Percentiles rank a stretch among this genome's conserved stretches.
phyloP scores from a whole-genome alignment of 2,113 vertebrate species.

The Pycnonotus jocosus region DNA sequence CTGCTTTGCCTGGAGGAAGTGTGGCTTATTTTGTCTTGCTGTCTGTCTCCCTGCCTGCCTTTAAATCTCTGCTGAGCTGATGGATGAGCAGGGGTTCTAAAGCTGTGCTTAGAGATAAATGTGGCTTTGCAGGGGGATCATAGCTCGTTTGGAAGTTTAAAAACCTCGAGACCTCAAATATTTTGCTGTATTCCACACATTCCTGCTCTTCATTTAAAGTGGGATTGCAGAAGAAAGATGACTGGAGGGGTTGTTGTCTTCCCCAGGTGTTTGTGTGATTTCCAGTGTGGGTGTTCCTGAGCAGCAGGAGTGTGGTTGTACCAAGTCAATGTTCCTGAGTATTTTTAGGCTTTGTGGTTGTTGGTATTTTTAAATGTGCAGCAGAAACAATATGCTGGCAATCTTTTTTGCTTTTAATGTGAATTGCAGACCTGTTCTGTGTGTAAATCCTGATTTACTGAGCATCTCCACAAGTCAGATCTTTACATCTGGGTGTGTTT shows the following conservation, averaged over 20 bases:
- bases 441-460: not conserved
- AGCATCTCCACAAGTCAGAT: not conserved
- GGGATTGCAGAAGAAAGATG: not conserved
- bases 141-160: not conserved
- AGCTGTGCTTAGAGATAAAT: not conserved
- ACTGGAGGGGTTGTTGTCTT: not conserved
- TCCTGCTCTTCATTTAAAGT: not conserved
- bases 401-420: not conserved
- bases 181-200: rapidly evolving
- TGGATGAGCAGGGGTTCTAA: not conserved
- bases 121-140: not conserved
- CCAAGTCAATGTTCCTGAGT: not conserved
- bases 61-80: not conserved
- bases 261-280: not conserved
- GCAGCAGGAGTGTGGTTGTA: not conserved
- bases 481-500: not conserved
- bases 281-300: not conserved
- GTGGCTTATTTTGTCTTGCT: not conserved
- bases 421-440: not conserved
- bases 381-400: not conserved
- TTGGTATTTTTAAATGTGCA: not conserved
- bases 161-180: not conserved
- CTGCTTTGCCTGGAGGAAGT: not conserved
- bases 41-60: not conserved
- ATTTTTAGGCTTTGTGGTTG: not conserved